Evolutionary conservation across 1,140 invertebrate species (phyloP).

Genomic region (Pseudomyrmex dendroicus): DNA sequence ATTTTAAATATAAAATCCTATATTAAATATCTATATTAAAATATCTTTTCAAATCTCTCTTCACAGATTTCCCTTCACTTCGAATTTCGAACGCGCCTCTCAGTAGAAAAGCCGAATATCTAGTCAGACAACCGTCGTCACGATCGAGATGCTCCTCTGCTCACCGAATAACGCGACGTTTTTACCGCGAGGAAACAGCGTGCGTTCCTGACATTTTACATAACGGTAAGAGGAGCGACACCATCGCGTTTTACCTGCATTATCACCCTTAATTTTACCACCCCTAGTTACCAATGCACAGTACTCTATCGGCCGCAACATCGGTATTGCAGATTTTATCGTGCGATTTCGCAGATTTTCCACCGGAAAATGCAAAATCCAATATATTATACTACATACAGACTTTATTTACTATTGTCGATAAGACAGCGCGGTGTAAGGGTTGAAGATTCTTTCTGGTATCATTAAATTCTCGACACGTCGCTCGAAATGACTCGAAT

Average conservation of each 20-base stretch:
- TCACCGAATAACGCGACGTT: constrained; percentile 70
- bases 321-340: constrained; percentile 72
- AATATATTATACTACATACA: background rate
- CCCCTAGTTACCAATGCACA: constrained; percentile 53
- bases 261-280: background rate
- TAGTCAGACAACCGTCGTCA: constrained; percentile 60
- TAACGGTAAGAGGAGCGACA: constrained; percentile 1
- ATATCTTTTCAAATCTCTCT: background rate
- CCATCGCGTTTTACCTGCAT: constrained; percentile 47
- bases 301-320: constrained; percentile 74
- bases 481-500: constrained; percentile 17
- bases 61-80: background rate
- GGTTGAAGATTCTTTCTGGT: background rate
- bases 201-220: constrained; percentile 11
- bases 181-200: constrained; percentile 10
- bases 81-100: background rate
- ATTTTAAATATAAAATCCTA: background rate
- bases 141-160: constrained; percentile 25
- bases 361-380: background rate
- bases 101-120: constrained; percentile 61
- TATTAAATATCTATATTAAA: too few relatives aligned
- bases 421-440: constrained; percentile 10
- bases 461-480: constrained; percentile 3
- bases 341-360: background rate
- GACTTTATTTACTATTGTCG: constrained; percentile 3